phyloP scores from a whole-genome alignment of 2,888 invertebrate species.

The Loripinus fragilis region DNA sequence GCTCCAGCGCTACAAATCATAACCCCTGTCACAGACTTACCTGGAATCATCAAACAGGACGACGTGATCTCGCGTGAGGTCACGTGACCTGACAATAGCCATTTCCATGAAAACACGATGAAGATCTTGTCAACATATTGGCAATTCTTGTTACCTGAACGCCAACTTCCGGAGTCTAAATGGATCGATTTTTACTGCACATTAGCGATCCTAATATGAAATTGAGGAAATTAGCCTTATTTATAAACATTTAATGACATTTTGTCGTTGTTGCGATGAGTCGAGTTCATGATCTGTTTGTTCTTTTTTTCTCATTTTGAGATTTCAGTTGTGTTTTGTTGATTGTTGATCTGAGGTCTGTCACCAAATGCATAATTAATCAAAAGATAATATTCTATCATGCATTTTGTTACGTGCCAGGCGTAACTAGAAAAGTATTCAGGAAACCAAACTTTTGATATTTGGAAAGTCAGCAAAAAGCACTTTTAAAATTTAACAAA shows the following conservation, averaged over 20 bases:
- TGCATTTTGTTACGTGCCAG: no score
- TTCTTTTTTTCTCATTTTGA: no score
- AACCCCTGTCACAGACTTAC: not conserved
- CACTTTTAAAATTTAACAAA: no score
- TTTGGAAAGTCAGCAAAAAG: no score
- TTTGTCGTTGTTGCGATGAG: not conserved
- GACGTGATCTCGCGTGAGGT: not conserved
- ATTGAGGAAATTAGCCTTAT: slow-evolving; percentile 11
- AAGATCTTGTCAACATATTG: slow-evolving; percentile 19
- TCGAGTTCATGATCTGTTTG: no score
- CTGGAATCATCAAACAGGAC: slow-evolving; percentile 16
- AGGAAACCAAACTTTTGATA: no score
- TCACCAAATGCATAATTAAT: no score
- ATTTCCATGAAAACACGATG: slow-evolving; percentile 11
- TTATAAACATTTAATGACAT: slow-evolving; percentile 7
- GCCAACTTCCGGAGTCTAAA: slow-evolving; percentile 9
- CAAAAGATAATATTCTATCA: no score
- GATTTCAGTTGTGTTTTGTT: no score
- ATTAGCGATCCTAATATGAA: slow-evolving; percentile 15
- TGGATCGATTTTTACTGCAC: slow-evolving; percentile 5
- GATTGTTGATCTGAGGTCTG: no score
- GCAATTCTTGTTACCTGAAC: slow-evolving; percentile 15
- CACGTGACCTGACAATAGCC: slow-evolving; percentile 4
- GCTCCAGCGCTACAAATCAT: not conserved
- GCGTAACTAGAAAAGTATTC: no score